Evolutionary conservation across 2,797 vertebrate genomes (phyloP).

Genomic region (Enteromius thamalakanensis): DNA sequence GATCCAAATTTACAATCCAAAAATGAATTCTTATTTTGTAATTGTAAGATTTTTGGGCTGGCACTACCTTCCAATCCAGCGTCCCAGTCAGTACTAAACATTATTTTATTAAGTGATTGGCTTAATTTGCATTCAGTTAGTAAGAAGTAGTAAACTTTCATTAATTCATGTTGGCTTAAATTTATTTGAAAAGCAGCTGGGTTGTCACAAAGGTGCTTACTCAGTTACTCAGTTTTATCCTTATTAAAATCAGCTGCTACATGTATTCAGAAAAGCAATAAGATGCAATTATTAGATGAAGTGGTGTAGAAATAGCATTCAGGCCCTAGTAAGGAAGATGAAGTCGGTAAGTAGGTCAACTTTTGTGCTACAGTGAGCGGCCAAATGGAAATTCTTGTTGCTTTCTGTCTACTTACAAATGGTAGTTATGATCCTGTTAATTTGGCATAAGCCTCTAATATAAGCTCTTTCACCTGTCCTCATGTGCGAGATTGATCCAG

Average conservation of each 20-base stretch:
- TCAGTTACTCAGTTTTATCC: neutral
- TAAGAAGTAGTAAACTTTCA: neutral
- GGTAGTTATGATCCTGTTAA: constrained; percentile 23
- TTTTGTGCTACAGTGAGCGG: constrained; percentile 77
- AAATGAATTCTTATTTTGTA: neutral
- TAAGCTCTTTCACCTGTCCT: neutral
- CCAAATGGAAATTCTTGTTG: constrained; percentile 26
- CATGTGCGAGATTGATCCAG: constrained; percentile 5
- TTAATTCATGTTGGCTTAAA: neutral
- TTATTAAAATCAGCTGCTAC: neutral
- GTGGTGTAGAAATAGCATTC: constrained; percentile 18
- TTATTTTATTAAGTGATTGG: neutral
- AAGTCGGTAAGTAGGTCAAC: constrained; percentile 79
- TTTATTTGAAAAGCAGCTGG: neutral
- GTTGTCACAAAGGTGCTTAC: neutral
- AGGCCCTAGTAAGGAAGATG: constrained; percentile 61
- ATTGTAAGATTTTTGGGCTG: neutral
- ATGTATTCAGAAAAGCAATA: neutral
- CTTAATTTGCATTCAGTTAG: neutral
- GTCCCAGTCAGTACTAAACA: neutral
- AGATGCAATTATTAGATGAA: constrained; percentile 10
- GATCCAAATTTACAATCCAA: neutral
- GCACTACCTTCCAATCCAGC: neutral
- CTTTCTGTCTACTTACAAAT: constrained; percentile 12
- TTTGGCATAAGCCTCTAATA: constrained; percentile 9